phyloP scores from a whole-genome alignment of 2,888 invertebrate species.

The Syrista parreyssii region DNA sequence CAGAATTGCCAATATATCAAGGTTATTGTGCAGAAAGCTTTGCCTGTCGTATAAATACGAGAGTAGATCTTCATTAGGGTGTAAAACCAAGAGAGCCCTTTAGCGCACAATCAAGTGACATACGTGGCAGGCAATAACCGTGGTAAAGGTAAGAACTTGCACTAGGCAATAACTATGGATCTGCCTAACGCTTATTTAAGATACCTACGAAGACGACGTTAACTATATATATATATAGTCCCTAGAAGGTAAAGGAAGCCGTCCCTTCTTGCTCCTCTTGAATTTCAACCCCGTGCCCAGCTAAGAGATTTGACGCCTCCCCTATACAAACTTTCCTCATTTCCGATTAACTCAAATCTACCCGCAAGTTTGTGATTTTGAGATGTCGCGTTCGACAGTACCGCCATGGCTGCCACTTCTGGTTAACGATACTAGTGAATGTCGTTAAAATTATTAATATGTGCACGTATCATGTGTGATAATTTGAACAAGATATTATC shows the following conservation, averaged over 20 bases:
- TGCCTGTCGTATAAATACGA: conserved; percentile 48
- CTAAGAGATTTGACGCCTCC: conserved; percentile 5
- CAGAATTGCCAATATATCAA: conserved; percentile 40
- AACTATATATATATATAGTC: conserved; percentile 49
- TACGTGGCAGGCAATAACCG: conserved; percentile 39
- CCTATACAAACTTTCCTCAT: conserved; percentile 52
- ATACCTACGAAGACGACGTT: conserved; percentile 47
- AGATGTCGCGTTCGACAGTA: neutral
- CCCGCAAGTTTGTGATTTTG: conserved; percentile 18
- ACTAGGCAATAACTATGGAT: conserved; percentile 54
- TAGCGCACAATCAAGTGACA: conserved; percentile 28
- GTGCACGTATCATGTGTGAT: neutral
- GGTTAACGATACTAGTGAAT: neutral
- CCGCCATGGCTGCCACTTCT: neutral
- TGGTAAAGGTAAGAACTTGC: conserved; percentile 24
- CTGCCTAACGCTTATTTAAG: conserved; percentile 61
- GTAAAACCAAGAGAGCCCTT: neutral
- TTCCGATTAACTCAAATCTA: conserved; percentile 53
- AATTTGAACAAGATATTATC: neutral
- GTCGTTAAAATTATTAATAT: neutral
- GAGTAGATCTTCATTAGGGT: conserved; percentile 52
- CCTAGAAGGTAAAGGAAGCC: conserved; percentile 45
- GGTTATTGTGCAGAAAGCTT: conserved; percentile 45
- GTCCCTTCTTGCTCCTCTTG: conserved; percentile 25
- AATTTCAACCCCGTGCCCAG: conserved; percentile 13